Evolutionary conservation across 1,140 invertebrate species (phyloP).

Genomic region (Stenopsyche tienmushanensis): DNA sequence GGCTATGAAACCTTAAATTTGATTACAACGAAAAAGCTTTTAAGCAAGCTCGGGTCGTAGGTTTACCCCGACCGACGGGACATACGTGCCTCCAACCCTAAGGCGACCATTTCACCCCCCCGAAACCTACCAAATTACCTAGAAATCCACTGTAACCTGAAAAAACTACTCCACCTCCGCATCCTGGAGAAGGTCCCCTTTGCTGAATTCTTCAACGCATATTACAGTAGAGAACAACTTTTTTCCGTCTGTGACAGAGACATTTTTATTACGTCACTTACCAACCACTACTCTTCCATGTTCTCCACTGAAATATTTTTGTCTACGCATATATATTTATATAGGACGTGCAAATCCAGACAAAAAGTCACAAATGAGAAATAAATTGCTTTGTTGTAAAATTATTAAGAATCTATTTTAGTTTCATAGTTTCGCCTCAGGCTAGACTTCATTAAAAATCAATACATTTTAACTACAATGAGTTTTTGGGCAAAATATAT

Average conservation of each 20-base stretch:
- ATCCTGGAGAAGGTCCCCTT: constrained; percentile 1
- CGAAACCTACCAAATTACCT: constrained; percentile 22
- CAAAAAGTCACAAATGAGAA: no score
- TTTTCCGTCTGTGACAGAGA: constrained; percentile 14
- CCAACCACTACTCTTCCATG: background rate
- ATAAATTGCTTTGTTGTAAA: no score
- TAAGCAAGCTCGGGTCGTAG: constrained; percentile 22
- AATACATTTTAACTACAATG: no score
- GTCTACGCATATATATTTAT: no score
- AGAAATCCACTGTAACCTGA: constrained; percentile 14
- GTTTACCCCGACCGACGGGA: background rate
- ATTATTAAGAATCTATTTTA: no score
- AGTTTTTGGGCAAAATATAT: no score
- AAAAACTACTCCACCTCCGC: background rate
- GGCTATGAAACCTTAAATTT: constrained; percentile 31
- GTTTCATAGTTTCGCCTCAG: no score
- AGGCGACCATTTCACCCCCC: background rate
- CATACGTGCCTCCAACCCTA: constrained; percentile 1
- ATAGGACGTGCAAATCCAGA: no score
- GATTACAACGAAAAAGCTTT: constrained; percentile 38
- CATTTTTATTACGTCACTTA: constrained; percentile 17
- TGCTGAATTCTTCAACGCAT: constrained; percentile 13
- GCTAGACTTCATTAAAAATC: no score
- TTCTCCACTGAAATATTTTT: no score
- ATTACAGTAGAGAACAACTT: constrained; percentile 23